Evolutionary conservation across 2,113 vertebrate genomes (phyloP).

Genomic region (Pao palembangensis): DNA sequence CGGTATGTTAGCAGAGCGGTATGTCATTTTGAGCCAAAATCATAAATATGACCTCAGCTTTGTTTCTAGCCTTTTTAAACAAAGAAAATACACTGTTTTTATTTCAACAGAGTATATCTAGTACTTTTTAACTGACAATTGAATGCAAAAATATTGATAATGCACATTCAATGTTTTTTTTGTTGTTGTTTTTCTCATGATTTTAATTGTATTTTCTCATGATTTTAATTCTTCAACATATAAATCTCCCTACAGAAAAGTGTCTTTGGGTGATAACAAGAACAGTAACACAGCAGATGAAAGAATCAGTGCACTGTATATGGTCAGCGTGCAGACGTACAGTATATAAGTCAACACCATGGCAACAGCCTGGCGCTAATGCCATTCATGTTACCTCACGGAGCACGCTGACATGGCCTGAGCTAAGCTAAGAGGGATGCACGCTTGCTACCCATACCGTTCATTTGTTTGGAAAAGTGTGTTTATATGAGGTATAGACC

Average conservation of each 20-base stretch:
- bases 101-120: background rate
- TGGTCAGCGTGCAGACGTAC: conserved; percentile 59
- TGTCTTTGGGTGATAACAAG: conserved; percentile 56
- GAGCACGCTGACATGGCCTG: conserved; percentile 26
- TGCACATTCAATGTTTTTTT: background rate
- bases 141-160: background rate
- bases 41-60: background rate
- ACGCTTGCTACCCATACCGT: conserved; percentile 1
- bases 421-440: conserved; percentile 42
- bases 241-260: conserved; percentile 49
- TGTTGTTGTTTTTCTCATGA: background rate
- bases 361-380: conserved; percentile 57
- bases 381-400: conserved; percentile 46
- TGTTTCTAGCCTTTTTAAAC: background rate
- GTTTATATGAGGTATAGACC: too few species aligned
- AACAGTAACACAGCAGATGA: conserved; percentile 54
- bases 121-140: background rate
- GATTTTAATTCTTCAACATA: conserved; percentile 10
- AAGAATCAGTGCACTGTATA: conserved; percentile 35
- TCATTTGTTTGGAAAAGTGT: too few species aligned
- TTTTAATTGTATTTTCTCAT: background rate
- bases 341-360: conserved; percentile 66
- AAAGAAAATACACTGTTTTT: background rate
- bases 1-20: background rate
- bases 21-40: conserved; percentile 14